phyloP scores from a whole-genome alignment of 2,113 vertebrate species.

The Chlamydotis undulata region DNA sequence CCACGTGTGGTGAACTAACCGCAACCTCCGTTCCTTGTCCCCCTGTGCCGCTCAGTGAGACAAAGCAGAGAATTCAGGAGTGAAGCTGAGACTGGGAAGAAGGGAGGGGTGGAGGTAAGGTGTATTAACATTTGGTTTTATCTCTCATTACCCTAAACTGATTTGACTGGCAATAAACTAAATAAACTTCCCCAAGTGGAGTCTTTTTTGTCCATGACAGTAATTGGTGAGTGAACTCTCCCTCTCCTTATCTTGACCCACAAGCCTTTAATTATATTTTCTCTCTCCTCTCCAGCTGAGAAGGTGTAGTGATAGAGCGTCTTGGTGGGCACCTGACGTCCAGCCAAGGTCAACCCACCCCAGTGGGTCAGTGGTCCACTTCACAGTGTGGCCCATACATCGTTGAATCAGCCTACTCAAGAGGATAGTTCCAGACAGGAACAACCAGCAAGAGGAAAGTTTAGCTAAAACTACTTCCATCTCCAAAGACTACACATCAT shows the following conservation, averaged over 20 bases:
- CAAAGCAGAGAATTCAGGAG: no score
- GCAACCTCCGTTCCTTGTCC: no score
- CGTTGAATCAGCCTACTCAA: neutral
- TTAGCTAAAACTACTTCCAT: neutral
- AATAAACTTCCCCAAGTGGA: neutral
- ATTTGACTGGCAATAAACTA: no score
- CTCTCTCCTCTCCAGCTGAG: no score
- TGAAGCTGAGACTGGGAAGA: no score
- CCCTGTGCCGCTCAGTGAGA: no score
- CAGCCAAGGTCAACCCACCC: neutral
- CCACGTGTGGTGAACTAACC: neutral
- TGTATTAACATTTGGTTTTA: no score
- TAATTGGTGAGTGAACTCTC: neutral
- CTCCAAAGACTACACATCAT: rapidly evolving
- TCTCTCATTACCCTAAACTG: no score
- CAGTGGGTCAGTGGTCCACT: neutral
- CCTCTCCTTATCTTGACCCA: neutral
- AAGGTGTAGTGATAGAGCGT: no score
- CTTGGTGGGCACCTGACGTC: neutral
- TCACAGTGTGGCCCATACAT: neutral
- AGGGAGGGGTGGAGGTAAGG: no score
- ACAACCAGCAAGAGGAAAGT: neutral
- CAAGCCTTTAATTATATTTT: neutral
- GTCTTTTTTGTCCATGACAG: neutral
- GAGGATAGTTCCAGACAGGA: neutral